Percentiles rank a stretch among this genome's conserved stretches.
These are phyloP conservation scores for Parapsyche elsis DNA, from an alignment of 1,140 invertebrate genomes.

Conservation along the genomic window DNA sequence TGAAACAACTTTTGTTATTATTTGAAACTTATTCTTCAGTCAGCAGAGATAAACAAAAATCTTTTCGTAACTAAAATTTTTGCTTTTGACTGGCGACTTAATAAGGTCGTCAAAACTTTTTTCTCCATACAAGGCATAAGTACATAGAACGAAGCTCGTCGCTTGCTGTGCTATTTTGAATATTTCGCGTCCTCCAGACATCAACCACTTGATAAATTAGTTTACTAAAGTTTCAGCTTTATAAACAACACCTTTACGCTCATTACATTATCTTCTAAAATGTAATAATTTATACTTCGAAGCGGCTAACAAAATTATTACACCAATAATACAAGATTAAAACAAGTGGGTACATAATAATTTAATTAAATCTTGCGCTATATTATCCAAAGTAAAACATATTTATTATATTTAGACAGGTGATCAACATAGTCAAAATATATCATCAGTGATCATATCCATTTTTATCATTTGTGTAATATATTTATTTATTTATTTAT, in stretches of 20 bases:
- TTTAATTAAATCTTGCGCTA: no score
- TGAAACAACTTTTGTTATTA: not conserved
- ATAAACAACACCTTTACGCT: not conserved
- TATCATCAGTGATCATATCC: no score
- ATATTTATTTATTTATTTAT: no score
- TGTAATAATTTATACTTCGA: not conserved
- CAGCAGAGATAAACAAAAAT: not conserved
- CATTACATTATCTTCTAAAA: not conserved
- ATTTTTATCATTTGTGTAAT: no score
- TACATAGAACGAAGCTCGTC: not conserved
- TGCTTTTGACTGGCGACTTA: not conserved
- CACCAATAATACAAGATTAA: no score
- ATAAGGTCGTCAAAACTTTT: conserved; percentile 22
- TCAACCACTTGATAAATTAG: conserved; percentile 25
- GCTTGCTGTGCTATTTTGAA: not conserved
- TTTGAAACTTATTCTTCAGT: not conserved
- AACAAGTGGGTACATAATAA: no score
- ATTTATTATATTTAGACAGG: not conserved
- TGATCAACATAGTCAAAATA: not conserved
- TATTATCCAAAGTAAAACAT: not conserved
- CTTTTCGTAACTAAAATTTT: not conserved
- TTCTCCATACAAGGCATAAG: not conserved
- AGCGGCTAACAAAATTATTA: no score
- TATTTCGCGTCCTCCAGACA: not conserved
- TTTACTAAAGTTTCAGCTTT: conserved; percentile 2